A percentile compares a stretch with the other conserved stretches of the same genome.
phyloP scores from a whole-genome alignment of 2,797 vertebrate genomes.

The Nannoperca obscura region DNA sequence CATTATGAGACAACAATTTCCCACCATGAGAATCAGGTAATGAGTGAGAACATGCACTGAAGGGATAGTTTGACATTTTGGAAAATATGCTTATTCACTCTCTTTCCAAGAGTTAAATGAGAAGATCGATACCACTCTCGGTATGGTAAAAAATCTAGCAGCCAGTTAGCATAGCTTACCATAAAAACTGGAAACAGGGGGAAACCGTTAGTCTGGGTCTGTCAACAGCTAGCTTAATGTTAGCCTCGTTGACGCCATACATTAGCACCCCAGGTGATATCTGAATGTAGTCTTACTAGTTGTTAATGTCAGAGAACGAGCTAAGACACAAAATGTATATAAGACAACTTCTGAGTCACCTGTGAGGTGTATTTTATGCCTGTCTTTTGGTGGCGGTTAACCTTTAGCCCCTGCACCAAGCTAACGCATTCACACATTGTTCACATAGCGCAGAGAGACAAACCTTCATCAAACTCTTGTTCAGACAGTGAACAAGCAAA shows the following conservation, averaged over 20 bases:
- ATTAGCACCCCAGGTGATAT: no score
- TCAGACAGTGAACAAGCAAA: background rate
- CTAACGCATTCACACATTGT: no score
- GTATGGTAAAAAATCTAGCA: background rate
- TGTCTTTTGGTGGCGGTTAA: no score
- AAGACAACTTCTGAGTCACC: no score
- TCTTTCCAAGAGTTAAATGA: background rate
- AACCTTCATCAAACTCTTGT: background rate
- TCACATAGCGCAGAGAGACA: background rate
- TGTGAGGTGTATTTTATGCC: no score
- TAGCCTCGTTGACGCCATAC: no score
- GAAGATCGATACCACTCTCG: background rate
- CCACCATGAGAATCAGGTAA: background rate
- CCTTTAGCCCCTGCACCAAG: no score
- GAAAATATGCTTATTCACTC: background rate
- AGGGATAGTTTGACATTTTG: background rate
- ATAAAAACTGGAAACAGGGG: background rate
- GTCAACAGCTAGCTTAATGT: no score
- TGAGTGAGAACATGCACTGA: background rate
- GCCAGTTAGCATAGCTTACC: background rate
- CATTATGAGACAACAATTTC: background rate
- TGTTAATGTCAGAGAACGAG: no score
- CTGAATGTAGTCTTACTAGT: no score
- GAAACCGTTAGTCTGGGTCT: background rate
- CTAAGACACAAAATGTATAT: no score